Evolutionary conservation across 2,113 vertebrate genomes (phyloP).

Genomic region (Vombatus ursinus): DNA sequence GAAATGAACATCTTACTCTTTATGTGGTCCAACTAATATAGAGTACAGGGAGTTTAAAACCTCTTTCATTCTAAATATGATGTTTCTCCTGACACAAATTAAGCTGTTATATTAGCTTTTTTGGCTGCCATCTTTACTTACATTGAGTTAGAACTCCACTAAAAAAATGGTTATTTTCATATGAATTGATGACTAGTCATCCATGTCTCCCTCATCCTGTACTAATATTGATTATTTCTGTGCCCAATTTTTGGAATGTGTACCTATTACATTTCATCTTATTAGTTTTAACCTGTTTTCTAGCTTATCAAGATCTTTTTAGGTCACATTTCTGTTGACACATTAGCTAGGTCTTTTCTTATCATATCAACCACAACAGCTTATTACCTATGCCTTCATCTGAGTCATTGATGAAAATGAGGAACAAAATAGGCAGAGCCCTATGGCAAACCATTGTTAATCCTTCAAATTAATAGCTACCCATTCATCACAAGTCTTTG

Average conservation of each 20-base stretch:
- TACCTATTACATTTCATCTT: not conserved
- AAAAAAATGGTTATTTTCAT: not conserved
- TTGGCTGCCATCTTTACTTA: not conserved
- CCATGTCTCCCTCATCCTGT: not conserved
- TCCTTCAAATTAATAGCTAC: not conserved
- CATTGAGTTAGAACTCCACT: not conserved
- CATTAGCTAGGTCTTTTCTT: not conserved
- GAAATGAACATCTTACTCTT: not conserved
- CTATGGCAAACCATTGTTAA: not conserved
- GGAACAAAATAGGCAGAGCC: not conserved
- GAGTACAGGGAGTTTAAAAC: too few relatives aligned
- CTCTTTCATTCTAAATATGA: not conserved
- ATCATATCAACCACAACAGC: not conserved
- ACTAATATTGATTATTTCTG: not conserved
- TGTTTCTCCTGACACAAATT: not conserved
- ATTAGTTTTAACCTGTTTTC: not conserved
- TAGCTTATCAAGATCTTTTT: not conserved
- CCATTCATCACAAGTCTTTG: too few relatives aligned
- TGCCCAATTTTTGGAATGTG: not conserved
- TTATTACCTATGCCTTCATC: not conserved
- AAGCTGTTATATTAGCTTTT: not conserved
- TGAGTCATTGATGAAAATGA: not conserved
- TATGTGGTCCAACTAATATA: not conserved
- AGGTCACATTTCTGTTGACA: not conserved
- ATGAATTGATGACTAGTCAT: not conserved